phyloP scores from a whole-genome alignment of 1,140 invertebrate species.

The Brachionus koreanus region DNA sequence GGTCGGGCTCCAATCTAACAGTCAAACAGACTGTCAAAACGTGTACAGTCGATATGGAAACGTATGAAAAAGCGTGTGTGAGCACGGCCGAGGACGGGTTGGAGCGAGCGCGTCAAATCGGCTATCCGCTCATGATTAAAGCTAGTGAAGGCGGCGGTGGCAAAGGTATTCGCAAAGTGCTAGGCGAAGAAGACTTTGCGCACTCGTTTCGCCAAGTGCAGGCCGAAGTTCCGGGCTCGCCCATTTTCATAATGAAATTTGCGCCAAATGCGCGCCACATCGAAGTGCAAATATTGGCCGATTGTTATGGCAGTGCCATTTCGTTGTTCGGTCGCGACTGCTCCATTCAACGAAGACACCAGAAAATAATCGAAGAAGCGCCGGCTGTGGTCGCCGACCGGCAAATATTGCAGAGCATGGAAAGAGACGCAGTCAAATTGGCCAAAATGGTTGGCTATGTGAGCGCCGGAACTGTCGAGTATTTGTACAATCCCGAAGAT shows the following conservation, averaged over 20 bases:
- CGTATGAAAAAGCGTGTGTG: constrained; percentile 89
- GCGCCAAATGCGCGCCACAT: constrained; percentile 91
- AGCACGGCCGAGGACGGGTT: constrained; percentile 79
- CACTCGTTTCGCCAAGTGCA: constrained; percentile 88
- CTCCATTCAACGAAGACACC: constrained; percentile 94
- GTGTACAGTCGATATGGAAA: constrained; percentile 83
- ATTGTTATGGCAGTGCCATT: constrained; percentile 97
- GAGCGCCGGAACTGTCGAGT: constrained; percentile 97
- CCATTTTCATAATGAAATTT: constrained; percentile 97
- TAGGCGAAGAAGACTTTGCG: constrained; percentile 79
- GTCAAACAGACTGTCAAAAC: constrained; percentile 72
- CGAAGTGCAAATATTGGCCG: constrained; percentile 93
- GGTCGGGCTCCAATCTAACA: constrained; percentile 77
- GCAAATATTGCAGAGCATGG: constrained; percentile 91
- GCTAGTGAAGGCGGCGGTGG: constrained; percentile 98
- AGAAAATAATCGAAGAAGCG: constrained; percentile 99
- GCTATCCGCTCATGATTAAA: constrained; percentile 99
- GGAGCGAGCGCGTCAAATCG: constrained; percentile 78
- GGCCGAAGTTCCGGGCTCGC: constrained; percentile 93
- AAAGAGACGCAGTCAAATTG: constrained; percentile 88
- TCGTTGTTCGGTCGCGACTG: constrained; percentile 97
- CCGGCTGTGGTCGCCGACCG: constrained; percentile 82
- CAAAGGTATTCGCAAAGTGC: constrained; percentile 93
- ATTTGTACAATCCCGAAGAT: constrained; percentile 77
- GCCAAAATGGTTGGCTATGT: constrained; percentile 99